Percentiles rank a stretch among this genome's conserved stretches.
Conservation (phyloP, 2,113 vertebrate genomes). For the Hydrolagus affinis region DNA sequence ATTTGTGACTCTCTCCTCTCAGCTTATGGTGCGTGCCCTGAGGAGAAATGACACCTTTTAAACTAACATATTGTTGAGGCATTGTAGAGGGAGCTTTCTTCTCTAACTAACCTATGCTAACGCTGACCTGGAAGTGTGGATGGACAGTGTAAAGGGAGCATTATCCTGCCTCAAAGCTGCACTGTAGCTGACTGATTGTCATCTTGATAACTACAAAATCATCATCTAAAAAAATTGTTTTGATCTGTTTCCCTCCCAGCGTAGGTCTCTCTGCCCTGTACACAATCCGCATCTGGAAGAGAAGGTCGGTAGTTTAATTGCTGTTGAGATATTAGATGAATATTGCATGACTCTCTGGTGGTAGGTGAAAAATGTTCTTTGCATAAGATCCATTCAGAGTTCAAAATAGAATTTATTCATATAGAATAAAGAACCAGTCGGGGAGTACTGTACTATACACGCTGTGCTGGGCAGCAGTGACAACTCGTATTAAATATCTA, state of each 20-base stretch:
- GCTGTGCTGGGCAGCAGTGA: not conserved
- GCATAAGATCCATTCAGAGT: not conserved
- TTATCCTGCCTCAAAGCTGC: not conserved
- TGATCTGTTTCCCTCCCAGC: too few species aligned
- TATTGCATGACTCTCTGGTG: too few species aligned
- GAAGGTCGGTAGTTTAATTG: too few species aligned
- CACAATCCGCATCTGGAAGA: too few species aligned
- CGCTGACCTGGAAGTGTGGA: not conserved
- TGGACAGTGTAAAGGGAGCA: too few species aligned
- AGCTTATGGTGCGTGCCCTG: too few species aligned
- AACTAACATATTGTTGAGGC: too few species aligned
- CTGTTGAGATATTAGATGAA: too few species aligned
- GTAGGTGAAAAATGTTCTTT: not conserved
- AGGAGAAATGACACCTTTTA: not conserved
- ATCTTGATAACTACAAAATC: not conserved
- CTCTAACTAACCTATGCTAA: not conserved
- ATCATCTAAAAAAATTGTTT: too few species aligned
- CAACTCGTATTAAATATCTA: not conserved
- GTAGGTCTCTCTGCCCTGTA: too few species aligned
- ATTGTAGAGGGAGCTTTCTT: not conserved
- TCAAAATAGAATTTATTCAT: slow-evolving; percentile 21
- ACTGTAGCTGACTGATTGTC: not conserved
- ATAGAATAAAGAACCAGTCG: slow-evolving; percentile 3
- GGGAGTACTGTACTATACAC: not conserved
- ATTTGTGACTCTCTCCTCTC: too few species aligned